Percentiles rank a stretch among this genome's conserved stretches.
phyloP scores from a whole-genome alignment of 2,888 invertebrate species.

The Aquatica leii region DNA sequence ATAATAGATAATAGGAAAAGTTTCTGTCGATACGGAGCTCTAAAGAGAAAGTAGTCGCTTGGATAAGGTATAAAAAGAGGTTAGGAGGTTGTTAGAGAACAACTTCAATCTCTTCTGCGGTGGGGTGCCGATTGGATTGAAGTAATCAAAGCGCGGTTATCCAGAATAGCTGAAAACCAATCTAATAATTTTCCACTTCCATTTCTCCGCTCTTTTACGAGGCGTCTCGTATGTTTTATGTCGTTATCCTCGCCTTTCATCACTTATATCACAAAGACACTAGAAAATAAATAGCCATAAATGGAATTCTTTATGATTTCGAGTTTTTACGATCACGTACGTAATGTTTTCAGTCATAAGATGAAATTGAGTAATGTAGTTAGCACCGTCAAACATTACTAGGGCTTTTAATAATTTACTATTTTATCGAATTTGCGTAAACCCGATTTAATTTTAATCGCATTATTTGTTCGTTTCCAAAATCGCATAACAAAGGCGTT shows the following conservation, averaged over 20 bases:
- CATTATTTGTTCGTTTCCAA: neutral
- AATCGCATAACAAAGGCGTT: neutral
- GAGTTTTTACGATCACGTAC: conserved; percentile 33
- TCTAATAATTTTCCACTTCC: conserved; percentile 52
- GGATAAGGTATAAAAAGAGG: conserved; percentile 31
- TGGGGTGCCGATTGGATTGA: conserved; percentile 47
- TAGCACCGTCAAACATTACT: conserved; percentile 3
- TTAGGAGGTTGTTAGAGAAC: conserved; percentile 30
- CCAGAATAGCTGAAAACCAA: conserved; percentile 50
- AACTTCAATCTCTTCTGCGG: conserved; percentile 35
- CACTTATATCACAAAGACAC: conserved; percentile 40
- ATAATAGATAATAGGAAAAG: conserved; percentile 28
- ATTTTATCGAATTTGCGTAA: neutral
- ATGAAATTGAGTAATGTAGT: conserved; percentile 7
- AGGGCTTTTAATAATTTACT: neutral
- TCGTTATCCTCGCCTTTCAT: conserved; percentile 40
- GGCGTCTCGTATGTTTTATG: conserved; percentile 46
- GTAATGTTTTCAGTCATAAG: conserved; percentile 28
- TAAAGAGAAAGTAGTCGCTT: conserved; percentile 19
- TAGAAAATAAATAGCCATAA: conserved; percentile 37
- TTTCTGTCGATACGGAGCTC: conserved; percentile 23
- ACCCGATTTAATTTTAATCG: neutral
- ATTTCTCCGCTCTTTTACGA: conserved; percentile 50
- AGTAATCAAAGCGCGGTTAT: conserved; percentile 53
- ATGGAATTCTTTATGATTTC: conserved; percentile 35